These are phyloP conservation scores for Argya squamiceps DNA, from an alignment of 2,797 vertebrate species.

Conservation along the genomic window DNA sequence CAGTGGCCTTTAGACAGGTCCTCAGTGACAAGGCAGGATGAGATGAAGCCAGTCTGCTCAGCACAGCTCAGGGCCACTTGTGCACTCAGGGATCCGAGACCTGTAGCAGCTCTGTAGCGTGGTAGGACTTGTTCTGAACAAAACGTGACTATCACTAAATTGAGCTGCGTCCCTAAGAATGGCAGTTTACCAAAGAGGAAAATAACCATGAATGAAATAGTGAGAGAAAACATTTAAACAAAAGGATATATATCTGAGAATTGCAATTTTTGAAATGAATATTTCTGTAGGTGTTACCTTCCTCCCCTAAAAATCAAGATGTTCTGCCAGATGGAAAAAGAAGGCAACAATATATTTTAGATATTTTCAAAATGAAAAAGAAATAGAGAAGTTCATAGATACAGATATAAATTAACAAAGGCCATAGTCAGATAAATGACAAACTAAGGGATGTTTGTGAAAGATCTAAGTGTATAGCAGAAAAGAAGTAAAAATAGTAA, in stretches of 20 bases:
- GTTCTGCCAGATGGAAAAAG: neutral
- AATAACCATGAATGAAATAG: neutral
- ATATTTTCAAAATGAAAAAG: neutral
- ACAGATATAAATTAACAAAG: neutral
- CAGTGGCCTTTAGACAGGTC: neutral
- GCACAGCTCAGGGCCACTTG: neutral
- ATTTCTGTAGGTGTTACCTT: neutral
- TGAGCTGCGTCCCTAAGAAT: neutral
- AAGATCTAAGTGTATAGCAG: neutral
- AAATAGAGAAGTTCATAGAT: neutral
- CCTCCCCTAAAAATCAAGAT: neutral
- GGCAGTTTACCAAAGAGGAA: neutral
- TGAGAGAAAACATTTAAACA: neutral
- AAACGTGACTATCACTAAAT: neutral
- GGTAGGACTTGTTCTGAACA: neutral
- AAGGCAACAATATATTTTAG: neutral
- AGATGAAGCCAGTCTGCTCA: neutral
- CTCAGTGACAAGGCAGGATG: neutral
- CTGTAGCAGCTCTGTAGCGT: no score
- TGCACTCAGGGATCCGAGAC: neutral
- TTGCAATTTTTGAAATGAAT: neutral
- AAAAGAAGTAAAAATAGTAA: neutral
- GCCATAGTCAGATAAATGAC: neutral
- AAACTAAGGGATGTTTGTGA: neutral
- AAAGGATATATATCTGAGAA: neutral